Conservation (phyloP, 2,888 invertebrate genomes). For the Erebia aethiops region DNA sequence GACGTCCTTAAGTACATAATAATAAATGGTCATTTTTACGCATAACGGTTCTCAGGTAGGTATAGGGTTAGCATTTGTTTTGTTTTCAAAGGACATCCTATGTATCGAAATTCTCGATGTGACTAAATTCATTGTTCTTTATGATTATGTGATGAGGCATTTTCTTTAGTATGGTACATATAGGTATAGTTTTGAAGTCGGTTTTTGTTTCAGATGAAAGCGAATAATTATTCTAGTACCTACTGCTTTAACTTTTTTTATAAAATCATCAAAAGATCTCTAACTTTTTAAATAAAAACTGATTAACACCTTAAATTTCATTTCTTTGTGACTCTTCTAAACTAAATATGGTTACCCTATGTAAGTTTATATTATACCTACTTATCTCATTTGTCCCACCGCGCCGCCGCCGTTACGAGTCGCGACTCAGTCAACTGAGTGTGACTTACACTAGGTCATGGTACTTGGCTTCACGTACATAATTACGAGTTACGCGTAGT, state of each 20-base stretch:
- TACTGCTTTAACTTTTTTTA: too few species aligned
- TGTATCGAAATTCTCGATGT: too few species aligned
- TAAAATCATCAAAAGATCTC: too few species aligned
- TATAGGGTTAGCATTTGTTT: background rate
- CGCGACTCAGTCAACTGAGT: conserved; percentile 15
- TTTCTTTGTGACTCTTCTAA: background rate
- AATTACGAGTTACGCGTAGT: background rate
- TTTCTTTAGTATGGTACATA: too few species aligned
- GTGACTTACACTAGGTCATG: conserved; percentile 35
- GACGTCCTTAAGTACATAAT: conserved; percentile 27
- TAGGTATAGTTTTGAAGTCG: too few species aligned
- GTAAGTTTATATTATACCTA: conserved; percentile 3
- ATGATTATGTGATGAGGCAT: too few species aligned
- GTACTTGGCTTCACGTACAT: conserved; percentile 17
- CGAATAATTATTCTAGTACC: too few species aligned
- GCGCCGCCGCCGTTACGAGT: conserved; percentile 18
- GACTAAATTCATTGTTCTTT: too few species aligned
- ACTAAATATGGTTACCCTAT: background rate
- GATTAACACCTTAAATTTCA: too few species aligned
- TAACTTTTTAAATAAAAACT: too few species aligned
- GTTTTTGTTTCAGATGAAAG: too few species aligned
- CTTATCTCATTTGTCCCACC: conserved; percentile 14
- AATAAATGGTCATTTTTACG: conserved; percentile 24
- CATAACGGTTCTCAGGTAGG: background rate
- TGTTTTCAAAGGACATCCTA: background rate